These are phyloP conservation scores for Brachyhypopomus occidentalis DNA, from an alignment of 2,113 vertebrate genomes.

Conservation along the genomic window DNA sequence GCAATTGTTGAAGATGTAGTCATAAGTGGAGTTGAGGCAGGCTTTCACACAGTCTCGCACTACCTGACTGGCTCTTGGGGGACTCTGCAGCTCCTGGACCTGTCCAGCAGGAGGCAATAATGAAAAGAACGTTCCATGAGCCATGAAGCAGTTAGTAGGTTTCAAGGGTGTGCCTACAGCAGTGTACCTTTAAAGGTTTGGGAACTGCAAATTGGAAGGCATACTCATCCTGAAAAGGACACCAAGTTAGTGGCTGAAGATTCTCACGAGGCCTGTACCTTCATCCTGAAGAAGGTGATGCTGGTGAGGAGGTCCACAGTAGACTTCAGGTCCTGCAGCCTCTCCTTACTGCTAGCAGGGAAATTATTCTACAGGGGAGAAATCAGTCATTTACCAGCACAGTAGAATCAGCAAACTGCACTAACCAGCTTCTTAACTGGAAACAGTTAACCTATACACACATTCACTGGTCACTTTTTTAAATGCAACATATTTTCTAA, in stretches of 20 bases:
- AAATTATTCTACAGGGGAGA: conserved; percentile 86
- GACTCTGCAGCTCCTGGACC: conserved; percentile 97
- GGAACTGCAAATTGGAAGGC: neutral
- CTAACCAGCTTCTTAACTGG: too few species aligned
- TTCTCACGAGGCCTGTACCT: conserved; percentile 72
- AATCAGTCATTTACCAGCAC: too few species aligned
- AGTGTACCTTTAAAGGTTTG: neutral
- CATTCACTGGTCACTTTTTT: too few species aligned
- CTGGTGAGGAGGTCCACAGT: conserved; percentile 97
- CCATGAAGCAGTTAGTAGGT: too few species aligned
- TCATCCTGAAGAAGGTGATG: conserved; percentile 99
- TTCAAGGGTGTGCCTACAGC: too few species aligned
- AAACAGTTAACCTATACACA: too few species aligned
- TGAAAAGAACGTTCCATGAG: neutral
- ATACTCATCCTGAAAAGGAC: too few species aligned
- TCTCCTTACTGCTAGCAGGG: conserved; percentile 90
- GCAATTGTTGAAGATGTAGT: conserved; percentile 98
- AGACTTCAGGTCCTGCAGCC: conserved; percentile 94
- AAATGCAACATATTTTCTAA: too few species aligned
- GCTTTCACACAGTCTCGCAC: conserved; percentile 97
- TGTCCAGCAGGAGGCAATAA: conserved; percentile 60
- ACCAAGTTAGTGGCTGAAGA: too few species aligned
- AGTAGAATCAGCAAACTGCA: neutral
- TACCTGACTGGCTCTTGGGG: conserved; percentile 95
- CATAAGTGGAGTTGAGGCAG: conserved; percentile 96